These are phyloP conservation scores for Dolichomitus sp. DNA, from an alignment of 2,888 invertebrate species.

Conservation along the genomic window DNA sequence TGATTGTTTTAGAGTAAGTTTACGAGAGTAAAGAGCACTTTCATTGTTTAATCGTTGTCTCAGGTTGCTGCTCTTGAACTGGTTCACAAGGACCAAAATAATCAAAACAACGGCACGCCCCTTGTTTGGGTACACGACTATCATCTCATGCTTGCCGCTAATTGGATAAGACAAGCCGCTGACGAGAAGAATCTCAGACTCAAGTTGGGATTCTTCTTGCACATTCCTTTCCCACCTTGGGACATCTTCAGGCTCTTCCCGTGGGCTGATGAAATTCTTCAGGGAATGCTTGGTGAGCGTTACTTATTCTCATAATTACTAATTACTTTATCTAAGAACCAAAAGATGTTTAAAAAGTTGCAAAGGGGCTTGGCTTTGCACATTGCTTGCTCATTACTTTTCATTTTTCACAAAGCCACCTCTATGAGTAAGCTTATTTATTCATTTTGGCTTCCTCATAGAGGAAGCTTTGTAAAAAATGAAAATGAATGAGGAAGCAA, in stretches of 20 bases:
- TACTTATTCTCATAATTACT: neutral
- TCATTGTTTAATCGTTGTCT: constrained; percentile 25
- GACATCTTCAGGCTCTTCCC: constrained; percentile 96
- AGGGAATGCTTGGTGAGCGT: constrained; percentile 93
- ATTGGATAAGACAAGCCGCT: constrained; percentile 95
- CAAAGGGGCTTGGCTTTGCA: too few species aligned
- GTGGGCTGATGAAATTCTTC: constrained; percentile 97
- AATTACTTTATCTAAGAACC: neutral
- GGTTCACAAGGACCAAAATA: constrained; percentile 80
- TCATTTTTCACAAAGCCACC: too few species aligned
- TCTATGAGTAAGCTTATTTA: too few species aligned
- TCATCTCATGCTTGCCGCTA: constrained; percentile 96
- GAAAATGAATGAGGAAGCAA: too few species aligned
- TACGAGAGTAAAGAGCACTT: neutral
- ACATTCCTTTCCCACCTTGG: constrained; percentile 98
- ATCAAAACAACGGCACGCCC: constrained; percentile 87
- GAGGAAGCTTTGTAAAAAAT: too few species aligned
- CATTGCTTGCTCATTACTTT: too few species aligned
- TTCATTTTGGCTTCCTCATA: too few species aligned
- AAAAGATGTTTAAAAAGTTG: constrained; percentile 18
- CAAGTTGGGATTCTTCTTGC: constrained; percentile 96
- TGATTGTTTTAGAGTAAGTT: neutral
- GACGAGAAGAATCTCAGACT: constrained; percentile 92
- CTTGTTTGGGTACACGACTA: constrained; percentile 98
- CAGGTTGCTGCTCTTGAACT: constrained; percentile 81